Evolutionary conservation across 2,113 vertebrate genomes (phyloP), one percentile per base, ranked within the genome.

Genomic region (Dendrocopos noguchii): DNA sequence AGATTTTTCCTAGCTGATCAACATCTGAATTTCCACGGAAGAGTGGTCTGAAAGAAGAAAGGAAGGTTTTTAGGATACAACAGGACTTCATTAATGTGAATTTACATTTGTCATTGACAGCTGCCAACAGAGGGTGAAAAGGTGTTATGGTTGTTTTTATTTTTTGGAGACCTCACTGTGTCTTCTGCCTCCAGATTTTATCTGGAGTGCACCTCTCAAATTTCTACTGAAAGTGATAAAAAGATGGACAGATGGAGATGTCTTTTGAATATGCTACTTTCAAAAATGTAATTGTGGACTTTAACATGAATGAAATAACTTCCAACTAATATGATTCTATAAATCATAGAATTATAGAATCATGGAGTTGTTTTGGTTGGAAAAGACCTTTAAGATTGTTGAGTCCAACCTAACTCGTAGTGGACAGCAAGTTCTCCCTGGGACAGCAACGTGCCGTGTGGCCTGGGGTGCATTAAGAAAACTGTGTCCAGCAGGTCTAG

Each of bases 11-110:
- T 97, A 99, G 98, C 89, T 99, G 99, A 98, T 99, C 99, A 84
- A 99, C 99, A 97, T 99, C 99, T 60, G 99, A 99, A 96, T 98
- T 99, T 95, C 99, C 99, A 96, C 99, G 98, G 97, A 99, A 99
- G 90, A 99, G 98, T 57, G 99, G 98, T 96, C 99, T 98, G 90
- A 90, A 93, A 98, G 79, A 96, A 97, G 63, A 96, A 96, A 97
- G 88, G 86, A 28, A 85, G 6, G 74, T 39, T 81, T 95, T 97
- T 95, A 92, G 56, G 28, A 87, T 64, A 4, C 46, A 28, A 81
- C 29, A 88, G 88, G 60, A 44, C 88, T 61, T 80, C 93, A 92
- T 90, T 83, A 77, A 60, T 53, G 22, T 25, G 18, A 80, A 33
- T 57, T 90, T 36, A 3, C 75, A 59, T 64, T 80, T 89, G 39